Percentiles rank a stretch among this genome's conserved stretches.
Conservation (phyloP, 2,113 vertebrate species). For the Neolamprologus kungweensis region DNA sequence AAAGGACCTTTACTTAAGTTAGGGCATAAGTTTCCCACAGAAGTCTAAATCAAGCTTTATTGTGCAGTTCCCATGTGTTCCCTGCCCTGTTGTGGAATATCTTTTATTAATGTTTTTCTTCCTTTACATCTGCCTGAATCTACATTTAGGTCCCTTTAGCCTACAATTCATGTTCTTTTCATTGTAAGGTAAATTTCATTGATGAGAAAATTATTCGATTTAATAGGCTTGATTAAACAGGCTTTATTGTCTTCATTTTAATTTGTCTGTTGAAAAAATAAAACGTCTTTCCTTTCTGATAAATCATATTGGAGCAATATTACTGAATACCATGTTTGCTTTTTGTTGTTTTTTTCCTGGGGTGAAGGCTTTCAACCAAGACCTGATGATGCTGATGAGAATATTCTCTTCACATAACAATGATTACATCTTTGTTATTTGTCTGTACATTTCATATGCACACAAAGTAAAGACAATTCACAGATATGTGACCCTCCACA, state of each 20-base stretch:
- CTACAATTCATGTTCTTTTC: neutral
- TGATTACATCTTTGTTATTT: conserved; percentile 3
- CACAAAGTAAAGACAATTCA: neutral
- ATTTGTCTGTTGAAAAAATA: neutral
- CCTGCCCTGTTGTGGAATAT: neutral
- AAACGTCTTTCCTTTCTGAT: neutral
- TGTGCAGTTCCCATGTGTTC: neutral
- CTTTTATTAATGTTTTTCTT: neutral
- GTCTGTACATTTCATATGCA: neutral
- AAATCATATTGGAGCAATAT: neutral
- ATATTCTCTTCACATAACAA: neutral
- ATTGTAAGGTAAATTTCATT: neutral
- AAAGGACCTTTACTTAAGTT: neutral
- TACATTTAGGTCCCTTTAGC: neutral
- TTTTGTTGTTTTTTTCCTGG: neutral
- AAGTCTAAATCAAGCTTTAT: neutral
- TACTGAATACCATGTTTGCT: neutral
- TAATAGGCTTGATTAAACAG: neutral
- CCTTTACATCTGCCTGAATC: neutral
- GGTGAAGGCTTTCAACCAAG: neutral
- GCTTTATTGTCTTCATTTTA: neutral
- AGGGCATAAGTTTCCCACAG: neutral
- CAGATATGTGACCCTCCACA: conserved; percentile 3
- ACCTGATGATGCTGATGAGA: neutral
- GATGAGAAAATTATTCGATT: neutral